Conservation (phyloP, 2,888 invertebrate species). For the Psylliodes chrysocephalus region DNA sequence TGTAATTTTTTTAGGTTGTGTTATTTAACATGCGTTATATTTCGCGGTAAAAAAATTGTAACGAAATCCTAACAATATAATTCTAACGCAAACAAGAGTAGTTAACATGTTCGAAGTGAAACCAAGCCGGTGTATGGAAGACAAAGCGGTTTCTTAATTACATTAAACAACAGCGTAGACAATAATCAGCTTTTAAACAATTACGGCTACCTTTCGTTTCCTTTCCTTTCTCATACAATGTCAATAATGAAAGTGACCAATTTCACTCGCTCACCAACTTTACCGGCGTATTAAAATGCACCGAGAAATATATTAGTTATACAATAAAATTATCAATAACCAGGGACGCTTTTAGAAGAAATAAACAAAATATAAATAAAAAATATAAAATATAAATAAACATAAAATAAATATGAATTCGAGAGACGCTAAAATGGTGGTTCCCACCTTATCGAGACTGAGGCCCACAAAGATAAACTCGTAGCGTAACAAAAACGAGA, state of each 20-base stretch:
- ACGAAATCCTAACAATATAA: too few species aligned
- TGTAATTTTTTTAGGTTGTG: too few species aligned
- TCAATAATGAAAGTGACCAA: constrained; percentile 26
- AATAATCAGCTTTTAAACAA: constrained; percentile 16
- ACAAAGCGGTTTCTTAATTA: constrained; percentile 17
- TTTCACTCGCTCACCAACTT: constrained; percentile 6
- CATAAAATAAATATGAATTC: too few species aligned
- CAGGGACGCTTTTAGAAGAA: background rate
- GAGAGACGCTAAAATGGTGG: too few species aligned
- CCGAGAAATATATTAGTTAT: background rate
- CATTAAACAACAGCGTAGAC: constrained; percentile 12
- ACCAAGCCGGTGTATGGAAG: background rate
- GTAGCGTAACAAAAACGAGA: too few species aligned
- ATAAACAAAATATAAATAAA: too few species aligned
- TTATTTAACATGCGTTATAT: too few species aligned
- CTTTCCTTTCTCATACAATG: constrained; percentile 22
- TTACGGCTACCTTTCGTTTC: constrained; percentile 16
- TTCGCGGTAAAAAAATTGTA: too few species aligned
- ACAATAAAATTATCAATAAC: background rate
- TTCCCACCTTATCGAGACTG: too few species aligned
- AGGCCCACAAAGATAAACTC: too few species aligned
- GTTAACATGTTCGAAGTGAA: background rate
- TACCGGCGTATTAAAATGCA: constrained; percentile 9
- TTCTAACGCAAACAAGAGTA: too few species aligned
- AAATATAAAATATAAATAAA: too few species aligned